Evolutionary conservation across 2,797 vertebrate species (phyloP), one percentile per base, ranked within the genome.

Genomic region (Ctenopoma kingsleyae): DNA sequence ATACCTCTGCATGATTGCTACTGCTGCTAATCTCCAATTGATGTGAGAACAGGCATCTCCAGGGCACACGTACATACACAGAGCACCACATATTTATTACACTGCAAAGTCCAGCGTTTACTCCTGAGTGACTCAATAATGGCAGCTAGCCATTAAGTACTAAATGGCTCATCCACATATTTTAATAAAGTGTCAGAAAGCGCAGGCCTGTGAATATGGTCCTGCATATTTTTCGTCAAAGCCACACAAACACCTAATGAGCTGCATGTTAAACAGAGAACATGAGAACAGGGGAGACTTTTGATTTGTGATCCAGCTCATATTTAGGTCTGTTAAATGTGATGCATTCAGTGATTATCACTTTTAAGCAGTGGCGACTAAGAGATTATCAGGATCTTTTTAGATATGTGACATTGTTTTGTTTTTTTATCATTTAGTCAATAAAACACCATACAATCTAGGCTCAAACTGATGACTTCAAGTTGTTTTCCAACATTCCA

Each of bases 101-200:
- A 35, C 41, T 52, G 49, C 82, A 74, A 85, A 82, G 83, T 84
- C 83, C 82, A 1, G 70, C 81, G 62, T 90, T 90, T 76, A 80
- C 85, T 86, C 78, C 77, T 80, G 84, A 90, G 83, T 95, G 96
- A 95, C 96, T 97, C 95, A 92, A 94, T 97, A 96, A 98, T 96
- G 95, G 95, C 95, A 95, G 95, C 95, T 94, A 94, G 95, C 96
- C 95, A 97, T 97, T 98, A 98, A 96, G 96, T 91, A 93, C 96
- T 97, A 97, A 98, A 97, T 96, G 96, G 95, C 95, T 97, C 96
- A 94, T 97, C 95, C 95, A 96, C 94, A 96, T 95, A 94, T 97
- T 96, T 97, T 97, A 97, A 97, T 97, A 96, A 96, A 97, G 95
- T 95, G 94, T 95, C 72, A 68, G 80, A 95, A 96, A 96, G 94